Evolutionary conservation across 2,113 vertebrate species (phyloP), one percentile per base, ranked within the genome.

Genomic region (Collichthys lucidus): DNA sequence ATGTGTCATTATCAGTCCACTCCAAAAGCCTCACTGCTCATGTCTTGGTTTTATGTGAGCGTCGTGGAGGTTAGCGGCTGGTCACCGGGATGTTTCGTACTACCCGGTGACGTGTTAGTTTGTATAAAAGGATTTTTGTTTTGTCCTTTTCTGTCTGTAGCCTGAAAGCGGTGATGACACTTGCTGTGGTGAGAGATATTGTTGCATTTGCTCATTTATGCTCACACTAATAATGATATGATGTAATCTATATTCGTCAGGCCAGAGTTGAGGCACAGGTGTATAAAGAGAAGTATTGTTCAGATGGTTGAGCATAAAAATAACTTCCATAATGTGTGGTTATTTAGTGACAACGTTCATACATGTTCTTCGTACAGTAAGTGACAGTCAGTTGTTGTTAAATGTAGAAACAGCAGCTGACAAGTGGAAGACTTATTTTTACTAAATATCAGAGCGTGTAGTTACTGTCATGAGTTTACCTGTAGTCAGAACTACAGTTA

Each of bases 1-100:
- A 88, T 57, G 74, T 85, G 91, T 90, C 90, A 93, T 92, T 92
- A 94, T 92, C 84, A 80, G 85, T 88, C 89, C 86, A 76, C 89
- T 89, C 82, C 62, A 63, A 40, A 40, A 86, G 80, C 85, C 63
- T 77, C 88, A 53, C 82, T 46, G 80, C 79, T 86, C 82, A 66
- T 66, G 70, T 88, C 82, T 65, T 74, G 71, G 57, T 77, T 92
- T 88, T 85, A 69, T 74, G 77, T 78, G 68, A 67, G 77, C 16
- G 2, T 31, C 42, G 63, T 68, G 22, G 65, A 83, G 74, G 80
- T 90, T 84, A 79, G 76, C 44, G 61, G 76, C 76, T 60, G 72
- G 83, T 84, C 67, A 15, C 71, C 47, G 57, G 81, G 83, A 71
- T 77, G 69, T 83, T 87, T 74, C 77, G 17, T 84, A 64, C 17